Conservation (phyloP, 1,140 invertebrate species). For the Macrobrachium rosenbergii region DNA sequence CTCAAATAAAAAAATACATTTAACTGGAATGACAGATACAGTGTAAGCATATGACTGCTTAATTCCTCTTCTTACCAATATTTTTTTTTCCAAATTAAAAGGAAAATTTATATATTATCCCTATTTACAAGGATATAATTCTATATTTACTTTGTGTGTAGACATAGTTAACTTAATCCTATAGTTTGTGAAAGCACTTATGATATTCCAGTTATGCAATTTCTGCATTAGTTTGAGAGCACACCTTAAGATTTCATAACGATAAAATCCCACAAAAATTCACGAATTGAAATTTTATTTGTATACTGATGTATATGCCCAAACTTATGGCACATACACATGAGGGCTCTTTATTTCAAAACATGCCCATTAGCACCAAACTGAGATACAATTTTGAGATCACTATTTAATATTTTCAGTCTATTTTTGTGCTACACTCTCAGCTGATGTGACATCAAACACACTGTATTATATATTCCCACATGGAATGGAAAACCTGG, state of each 20-base stretch:
- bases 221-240: slow-evolving; percentile 47
- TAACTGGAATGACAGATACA: too few relatives aligned
- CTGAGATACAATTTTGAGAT: slow-evolving; percentile 32
- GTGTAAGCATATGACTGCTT: slow-evolving; percentile 39
- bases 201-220: slow-evolving; percentile 58
- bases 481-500: slow-evolving; percentile 23
- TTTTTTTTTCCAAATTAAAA: slow-evolving; percentile 35
- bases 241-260: slow-evolving; percentile 25
- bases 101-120: slow-evolving; percentile 20
- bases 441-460: background rate
- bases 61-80: slow-evolving; percentile 5
- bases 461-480: slow-evolving; percentile 7
- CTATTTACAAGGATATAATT: slow-evolving; percentile 50
- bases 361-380: slow-evolving; percentile 35
- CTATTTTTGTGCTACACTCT: slow-evolving; percentile 38
- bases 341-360: background rate
- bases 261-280: background rate
- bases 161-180: slow-evolving; percentile 59
- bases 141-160: slow-evolving; percentile 61
- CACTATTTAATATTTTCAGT: slow-evolving; percentile 7
- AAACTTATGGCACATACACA: slow-evolving; percentile 21
- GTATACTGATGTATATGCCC: slow-evolving; percentile 25
- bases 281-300: background rate
- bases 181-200: slow-evolving; percentile 62
- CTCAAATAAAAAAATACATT: too few relatives aligned